These are phyloP conservation scores for Agelaius phoeniceus DNA, from an alignment of 2,113 vertebrate species.

Conservation along the genomic window DNA sequence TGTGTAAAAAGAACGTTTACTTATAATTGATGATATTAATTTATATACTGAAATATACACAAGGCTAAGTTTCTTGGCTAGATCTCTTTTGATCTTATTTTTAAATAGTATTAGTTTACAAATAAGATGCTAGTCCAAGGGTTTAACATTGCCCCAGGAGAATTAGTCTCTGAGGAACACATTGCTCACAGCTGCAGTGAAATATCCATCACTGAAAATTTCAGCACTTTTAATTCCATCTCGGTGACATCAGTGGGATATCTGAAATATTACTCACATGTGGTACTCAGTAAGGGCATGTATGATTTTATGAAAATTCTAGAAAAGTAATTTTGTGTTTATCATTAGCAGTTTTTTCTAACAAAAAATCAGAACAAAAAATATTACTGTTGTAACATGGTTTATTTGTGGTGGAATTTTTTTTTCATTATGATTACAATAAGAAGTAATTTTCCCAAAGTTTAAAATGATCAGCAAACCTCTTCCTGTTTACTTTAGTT, in stretches of 20 bases:
- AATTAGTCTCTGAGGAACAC: slow-evolving; percentile 56
- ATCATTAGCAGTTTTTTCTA: not conserved
- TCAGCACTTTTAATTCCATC: slow-evolving; percentile 64
- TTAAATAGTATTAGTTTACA: slow-evolving; percentile 30
- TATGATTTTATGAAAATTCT: slow-evolving; percentile 24
- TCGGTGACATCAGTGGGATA: slow-evolving; percentile 70
- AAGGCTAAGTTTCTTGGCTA: slow-evolving; percentile 14
- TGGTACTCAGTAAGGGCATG: slow-evolving; percentile 22
- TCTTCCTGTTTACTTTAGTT: not conserved
- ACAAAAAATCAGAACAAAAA: not conserved
- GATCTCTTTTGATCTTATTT: slow-evolving; percentile 36
- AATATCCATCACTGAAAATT: slow-evolving; percentile 62
- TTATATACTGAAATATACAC: slow-evolving; percentile 38
- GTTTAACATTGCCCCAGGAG: slow-evolving; percentile 24
- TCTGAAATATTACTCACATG: slow-evolving; percentile 61
- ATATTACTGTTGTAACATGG: not conserved
- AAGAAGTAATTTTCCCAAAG: not conserved
- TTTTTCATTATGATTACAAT: not conserved
- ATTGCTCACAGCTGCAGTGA: slow-evolving; percentile 68
- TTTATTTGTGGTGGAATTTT: not conserved
- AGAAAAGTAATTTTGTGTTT: not conserved
- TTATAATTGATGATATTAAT: not conserved
- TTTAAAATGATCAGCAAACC: not conserved
- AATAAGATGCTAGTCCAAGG: slow-evolving; percentile 39
- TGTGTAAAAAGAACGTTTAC: slow-evolving; percentile 8